These are phyloP conservation scores for Anhinga rufa DNA, from an alignment of 2,113 vertebrate genomes.

Conservation along the genomic window DNA sequence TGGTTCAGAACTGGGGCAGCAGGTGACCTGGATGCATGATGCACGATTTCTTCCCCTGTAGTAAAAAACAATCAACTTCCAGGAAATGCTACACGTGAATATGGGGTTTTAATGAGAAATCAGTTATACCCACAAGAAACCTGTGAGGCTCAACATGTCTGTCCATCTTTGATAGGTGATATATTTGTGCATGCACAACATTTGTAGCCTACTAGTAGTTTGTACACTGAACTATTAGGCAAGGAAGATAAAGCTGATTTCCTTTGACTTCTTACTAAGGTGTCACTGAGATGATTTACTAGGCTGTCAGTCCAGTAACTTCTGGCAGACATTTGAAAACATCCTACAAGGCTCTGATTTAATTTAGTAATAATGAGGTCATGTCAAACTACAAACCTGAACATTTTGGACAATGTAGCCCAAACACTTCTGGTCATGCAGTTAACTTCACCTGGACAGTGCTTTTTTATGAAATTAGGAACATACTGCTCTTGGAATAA, in stretches of 20 bases:
- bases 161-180: not conserved
- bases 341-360: constrained; percentile 28
- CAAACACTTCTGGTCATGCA: not conserved
- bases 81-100: not conserved
- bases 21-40: not conserved
- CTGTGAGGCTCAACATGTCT: not conserved
- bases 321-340: constrained; percentile 31
- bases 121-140: not conserved
- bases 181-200: not conserved
- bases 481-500: not conserved
- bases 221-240: not conserved
- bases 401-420: not conserved
- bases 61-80: not conserved
- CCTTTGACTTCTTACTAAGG: not conserved
- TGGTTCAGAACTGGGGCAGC: not conserved
- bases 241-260: constrained; percentile 5
- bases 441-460: not conserved
- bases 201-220: not conserved
- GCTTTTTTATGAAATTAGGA: not conserved
- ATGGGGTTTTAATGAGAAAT: not conserved
- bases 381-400: not conserved
- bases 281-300: not conserved
- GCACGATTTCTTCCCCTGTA: not conserved
- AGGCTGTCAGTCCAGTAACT: constrained; percentile 22
- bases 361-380: constrained; percentile 51